These are phyloP conservation scores for Anastrepha obliqua DNA, from an alignment of 1,140 invertebrate species.

Conservation along the genomic window DNA sequence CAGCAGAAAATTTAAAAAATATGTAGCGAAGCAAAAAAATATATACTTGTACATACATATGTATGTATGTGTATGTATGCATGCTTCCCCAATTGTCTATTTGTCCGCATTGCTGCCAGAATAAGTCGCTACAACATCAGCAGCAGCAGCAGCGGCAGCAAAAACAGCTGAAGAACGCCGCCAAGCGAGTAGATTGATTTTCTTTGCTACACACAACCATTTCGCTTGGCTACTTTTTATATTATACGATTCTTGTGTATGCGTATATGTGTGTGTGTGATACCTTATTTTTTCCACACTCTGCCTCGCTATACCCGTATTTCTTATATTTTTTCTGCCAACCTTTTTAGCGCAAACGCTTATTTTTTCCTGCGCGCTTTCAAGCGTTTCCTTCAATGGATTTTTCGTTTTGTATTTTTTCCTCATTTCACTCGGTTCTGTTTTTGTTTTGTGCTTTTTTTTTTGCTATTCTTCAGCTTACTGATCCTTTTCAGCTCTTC, in stretches of 20 bases:
- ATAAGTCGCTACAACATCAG: background rate
- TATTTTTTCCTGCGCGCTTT: conserved; percentile 19
- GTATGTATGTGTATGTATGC: background rate
- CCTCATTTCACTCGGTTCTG: background rate
- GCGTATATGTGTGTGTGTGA: background rate
- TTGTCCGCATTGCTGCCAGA: conserved; percentile 25
- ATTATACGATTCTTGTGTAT: conserved; percentile 5
- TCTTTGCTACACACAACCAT: conserved; percentile 38
- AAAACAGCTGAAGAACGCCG: background rate
- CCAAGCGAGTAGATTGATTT: conserved; percentile 52
- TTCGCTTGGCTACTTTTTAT: conserved; percentile 46
- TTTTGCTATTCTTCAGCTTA: background rate
- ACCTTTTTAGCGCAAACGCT: conserved; percentile 37
- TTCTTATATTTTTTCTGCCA: conserved; percentile 27
- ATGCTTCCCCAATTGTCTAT: conserved; percentile 32
- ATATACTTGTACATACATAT: background rate
- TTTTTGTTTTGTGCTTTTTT: background rate
- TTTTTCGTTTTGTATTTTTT: conserved; percentile 29
- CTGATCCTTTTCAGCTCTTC: background rate
- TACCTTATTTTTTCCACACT: background rate
- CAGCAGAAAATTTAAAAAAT: conserved; percentile 46
- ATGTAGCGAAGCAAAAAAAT: conserved; percentile 5
- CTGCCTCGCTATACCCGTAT: background rate
- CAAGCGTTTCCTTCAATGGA: background rate
- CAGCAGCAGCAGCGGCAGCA: background rate